A percentile compares a stretch with the other conserved stretches of the same genome.
phyloP scores from a whole-genome alignment of 2,797 vertebrate genomes.

The Esox masquinongy region DNA sequence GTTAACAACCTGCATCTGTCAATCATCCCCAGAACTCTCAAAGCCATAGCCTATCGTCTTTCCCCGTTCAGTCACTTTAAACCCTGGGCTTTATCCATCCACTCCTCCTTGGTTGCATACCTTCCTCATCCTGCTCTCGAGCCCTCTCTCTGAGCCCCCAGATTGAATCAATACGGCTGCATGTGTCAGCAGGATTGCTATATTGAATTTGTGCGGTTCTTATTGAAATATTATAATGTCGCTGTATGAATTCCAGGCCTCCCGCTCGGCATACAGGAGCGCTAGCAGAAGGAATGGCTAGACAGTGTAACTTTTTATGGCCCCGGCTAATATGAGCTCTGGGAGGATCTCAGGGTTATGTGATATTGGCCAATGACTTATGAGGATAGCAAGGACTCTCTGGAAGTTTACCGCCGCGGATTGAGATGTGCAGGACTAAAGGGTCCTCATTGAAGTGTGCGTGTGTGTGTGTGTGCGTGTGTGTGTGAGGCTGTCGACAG shows the following conservation, averaged over 20 bases:
- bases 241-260: constrained; percentile 8
- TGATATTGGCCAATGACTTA: not conserved
- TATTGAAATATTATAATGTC: constrained; percentile 23
- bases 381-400: not conserved
- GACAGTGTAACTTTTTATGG: not conserved
- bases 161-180: constrained; percentile 13
- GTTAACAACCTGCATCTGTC: not conserved
- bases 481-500: not conserved
- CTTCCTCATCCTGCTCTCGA: not conserved
- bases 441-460: not conserved
- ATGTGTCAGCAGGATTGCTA: constrained; percentile 13
- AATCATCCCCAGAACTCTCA: not conserved
- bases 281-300: not conserved
- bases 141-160: not conserved
- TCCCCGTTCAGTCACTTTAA: constrained; percentile 6
- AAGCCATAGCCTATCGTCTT: constrained; percentile 15
- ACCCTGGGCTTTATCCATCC: not conserved
- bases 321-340: not conserved
- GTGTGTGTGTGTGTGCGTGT: not conserved
- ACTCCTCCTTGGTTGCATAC: not conserved
- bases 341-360: not conserved
- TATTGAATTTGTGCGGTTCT: constrained; percentile 20
- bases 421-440: not conserved
- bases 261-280: not conserved
- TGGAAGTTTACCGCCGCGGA: not conserved